These are phyloP conservation scores for Melanostoma mellinum DNA, from an alignment of 2,888 invertebrate species.

Conservation along the genomic window DNA sequence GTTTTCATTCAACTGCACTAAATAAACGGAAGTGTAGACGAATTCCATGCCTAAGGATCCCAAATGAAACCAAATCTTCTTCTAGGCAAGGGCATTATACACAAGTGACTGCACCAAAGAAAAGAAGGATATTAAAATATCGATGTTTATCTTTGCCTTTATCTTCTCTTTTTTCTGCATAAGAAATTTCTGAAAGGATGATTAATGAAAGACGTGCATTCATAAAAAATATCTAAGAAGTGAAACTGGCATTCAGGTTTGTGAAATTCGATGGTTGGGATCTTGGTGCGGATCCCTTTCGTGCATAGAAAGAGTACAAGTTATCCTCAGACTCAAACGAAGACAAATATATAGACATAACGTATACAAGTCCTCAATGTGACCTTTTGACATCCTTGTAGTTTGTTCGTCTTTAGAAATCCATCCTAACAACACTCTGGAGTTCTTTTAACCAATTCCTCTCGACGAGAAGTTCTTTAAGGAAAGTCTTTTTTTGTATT, in stretches of 20 bases:
- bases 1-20: conserved; percentile 4
- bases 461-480: conserved; percentile 1
- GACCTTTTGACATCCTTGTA: conserved; percentile 63
- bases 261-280: conserved; percentile 21
- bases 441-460: background rate
- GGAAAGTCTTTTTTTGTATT: conserved; percentile 15
- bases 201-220: conserved; percentile 60
- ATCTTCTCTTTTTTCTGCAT: conserved; percentile 25
- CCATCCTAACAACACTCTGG: background rate
- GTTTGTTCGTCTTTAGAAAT: conserved; percentile 54
- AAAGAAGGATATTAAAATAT: conserved; percentile 52
- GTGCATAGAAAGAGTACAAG: background rate
- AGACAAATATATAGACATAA: conserved; percentile 9
- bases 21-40: conserved; percentile 19
- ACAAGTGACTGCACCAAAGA: background rate
- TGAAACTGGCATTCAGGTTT: conserved; percentile 30
- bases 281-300: background rate
- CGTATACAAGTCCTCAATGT: conserved; percentile 26
- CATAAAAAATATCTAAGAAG: conserved; percentile 32
- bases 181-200: conserved; percentile 51
- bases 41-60: conserved; percentile 11
- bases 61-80: conserved; percentile 24
- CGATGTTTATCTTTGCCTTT: conserved; percentile 41
- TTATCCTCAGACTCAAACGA: background rate
- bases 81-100: background rate